phyloP scores from a whole-genome alignment of 2,797 vertebrate species.

The Alosa sapidissima region DNA sequence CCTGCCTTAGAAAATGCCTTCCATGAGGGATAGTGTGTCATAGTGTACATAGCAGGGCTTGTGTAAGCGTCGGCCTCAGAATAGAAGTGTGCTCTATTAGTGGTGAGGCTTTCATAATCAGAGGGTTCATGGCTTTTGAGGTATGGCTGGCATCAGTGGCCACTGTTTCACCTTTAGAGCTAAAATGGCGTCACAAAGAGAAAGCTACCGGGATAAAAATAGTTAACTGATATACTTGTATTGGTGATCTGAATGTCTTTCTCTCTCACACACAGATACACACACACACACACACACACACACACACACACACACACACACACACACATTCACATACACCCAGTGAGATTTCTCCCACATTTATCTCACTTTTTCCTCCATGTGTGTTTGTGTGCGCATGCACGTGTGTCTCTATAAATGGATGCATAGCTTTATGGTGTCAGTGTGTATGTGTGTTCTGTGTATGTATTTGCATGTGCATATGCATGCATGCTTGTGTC shows the following conservation, averaged over 20 bases:
- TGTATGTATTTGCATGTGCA: not conserved
- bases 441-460: not conserved
- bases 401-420: not conserved
- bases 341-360: not conserved
- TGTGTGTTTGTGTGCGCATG: not conserved
- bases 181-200: constrained; percentile 7
- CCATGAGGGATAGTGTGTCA: not conserved
- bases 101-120: not conserved
- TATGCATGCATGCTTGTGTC: no score
- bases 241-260: not conserved
- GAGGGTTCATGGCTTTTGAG: constrained; percentile 7
- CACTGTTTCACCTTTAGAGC: not conserved
- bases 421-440: not conserved
- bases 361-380: not conserved
- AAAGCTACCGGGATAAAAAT: not conserved
- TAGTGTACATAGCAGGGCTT: not conserved
- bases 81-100: not conserved
- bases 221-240: not conserved
- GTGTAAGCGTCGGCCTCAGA: not conserved
- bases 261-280: not conserved
- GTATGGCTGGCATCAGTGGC: not conserved
- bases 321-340: not conserved
- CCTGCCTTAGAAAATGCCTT: not conserved
- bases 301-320: not conserved
- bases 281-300: not conserved